A percentile compares a stretch with the other conserved stretches of the same genome.
These are phyloP conservation scores for Python bivittatus DNA, from an alignment of 2,113 vertebrate species.

Conservation along the genomic window DNA sequence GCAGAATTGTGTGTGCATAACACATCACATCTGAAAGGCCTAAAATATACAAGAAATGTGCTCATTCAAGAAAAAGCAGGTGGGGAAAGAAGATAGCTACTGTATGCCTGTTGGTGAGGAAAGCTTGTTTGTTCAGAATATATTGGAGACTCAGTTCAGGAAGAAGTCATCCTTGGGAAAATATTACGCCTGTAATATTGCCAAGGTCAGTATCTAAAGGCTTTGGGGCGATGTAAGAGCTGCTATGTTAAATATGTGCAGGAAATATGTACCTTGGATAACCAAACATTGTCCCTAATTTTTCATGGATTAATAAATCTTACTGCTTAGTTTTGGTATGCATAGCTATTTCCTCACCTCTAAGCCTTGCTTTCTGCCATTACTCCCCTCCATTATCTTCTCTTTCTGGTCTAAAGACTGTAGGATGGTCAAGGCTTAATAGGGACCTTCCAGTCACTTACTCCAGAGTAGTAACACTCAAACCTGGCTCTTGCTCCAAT, in stretches of 20 bases:
- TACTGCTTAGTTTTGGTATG: accelerated
- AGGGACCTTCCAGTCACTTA: not conserved
- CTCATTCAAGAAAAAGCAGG: not conserved
- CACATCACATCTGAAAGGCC: not conserved
- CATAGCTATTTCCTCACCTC: accelerated
- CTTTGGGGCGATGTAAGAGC: slow-evolving; percentile 1
- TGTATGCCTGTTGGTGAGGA: slow-evolving; percentile 35
- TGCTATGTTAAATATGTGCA: not conserved
- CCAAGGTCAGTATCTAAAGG: slow-evolving; percentile 9
- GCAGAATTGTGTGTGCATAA: accelerated
- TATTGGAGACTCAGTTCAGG: slow-evolving; percentile 44
- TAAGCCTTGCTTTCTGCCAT: accelerated
- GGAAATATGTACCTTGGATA: slow-evolving; percentile 12
- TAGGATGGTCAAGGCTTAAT: not conserved
- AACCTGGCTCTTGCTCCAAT: not conserved
- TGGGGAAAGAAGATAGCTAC: slow-evolving; percentile 47
- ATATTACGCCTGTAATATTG: slow-evolving; percentile 34
- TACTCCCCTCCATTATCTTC: accelerated
- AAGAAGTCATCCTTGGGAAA: slow-evolving; percentile 51
- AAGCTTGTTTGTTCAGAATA: slow-evolving; percentile 58
- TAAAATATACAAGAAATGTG: accelerated
- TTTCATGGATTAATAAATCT: not conserved
- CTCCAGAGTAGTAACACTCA: not conserved
- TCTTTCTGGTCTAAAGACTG: not conserved
- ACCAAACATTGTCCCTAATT: not conserved